Conservation (phyloP, 1,140 invertebrate genomes). For the Paraescarpia echinospica region DNA sequence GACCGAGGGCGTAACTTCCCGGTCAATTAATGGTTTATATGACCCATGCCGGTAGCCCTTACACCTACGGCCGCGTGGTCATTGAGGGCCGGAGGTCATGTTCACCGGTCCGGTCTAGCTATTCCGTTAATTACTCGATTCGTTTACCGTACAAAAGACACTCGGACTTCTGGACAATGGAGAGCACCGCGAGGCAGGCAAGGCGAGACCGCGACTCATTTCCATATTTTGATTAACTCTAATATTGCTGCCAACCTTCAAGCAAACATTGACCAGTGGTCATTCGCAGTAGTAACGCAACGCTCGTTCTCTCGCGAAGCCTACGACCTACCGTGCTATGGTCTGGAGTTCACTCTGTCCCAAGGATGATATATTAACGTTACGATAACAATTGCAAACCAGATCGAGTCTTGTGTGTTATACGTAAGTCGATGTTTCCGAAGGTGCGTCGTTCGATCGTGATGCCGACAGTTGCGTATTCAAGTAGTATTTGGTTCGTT, state of each 20-base stretch:
- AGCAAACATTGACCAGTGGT: neutral
- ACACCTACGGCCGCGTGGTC: neutral
- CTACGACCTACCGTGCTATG: neutral
- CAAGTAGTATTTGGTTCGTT: neutral
- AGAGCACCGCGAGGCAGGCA: neutral
- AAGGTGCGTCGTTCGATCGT: neutral
- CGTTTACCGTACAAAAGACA: neutral
- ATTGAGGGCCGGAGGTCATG: neutral
- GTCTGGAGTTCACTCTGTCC: neutral
- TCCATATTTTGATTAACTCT: slow-evolving; percentile 6
- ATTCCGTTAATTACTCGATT: neutral
- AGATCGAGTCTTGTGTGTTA: neutral
- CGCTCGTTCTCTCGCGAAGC: neutral
- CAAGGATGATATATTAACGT: neutral
- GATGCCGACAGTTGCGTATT: neutral
- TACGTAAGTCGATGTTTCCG: neutral
- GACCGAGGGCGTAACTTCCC: neutral
- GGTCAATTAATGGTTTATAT: slow-evolving; percentile 1
- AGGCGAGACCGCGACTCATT: neutral
- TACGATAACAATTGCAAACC: neutral
- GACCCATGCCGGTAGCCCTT: neutral
- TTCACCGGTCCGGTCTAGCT: neutral
- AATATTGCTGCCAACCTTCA: neutral
- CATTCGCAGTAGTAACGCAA: neutral
- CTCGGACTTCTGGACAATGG: neutral